A percentile compares a stretch with the other conserved stretches of the same genome.
These are phyloP conservation scores for Indicator indicator DNA, from an alignment of 2,113 vertebrate genomes.

Conservation along the genomic window DNA sequence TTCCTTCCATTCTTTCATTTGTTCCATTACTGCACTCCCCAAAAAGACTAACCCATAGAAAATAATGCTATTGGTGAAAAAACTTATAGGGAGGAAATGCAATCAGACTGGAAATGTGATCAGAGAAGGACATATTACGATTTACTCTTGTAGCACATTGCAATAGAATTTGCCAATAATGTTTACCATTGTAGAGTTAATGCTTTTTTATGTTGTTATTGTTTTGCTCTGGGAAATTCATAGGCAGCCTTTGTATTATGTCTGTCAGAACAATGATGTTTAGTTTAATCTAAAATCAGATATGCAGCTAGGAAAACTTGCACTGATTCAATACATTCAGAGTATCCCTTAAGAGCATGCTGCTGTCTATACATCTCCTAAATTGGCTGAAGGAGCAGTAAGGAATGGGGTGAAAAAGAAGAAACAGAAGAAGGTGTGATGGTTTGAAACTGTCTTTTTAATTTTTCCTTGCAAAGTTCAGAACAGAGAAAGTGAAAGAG, in stretches of 20 bases:
- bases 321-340: not conserved
- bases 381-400: not conserved
- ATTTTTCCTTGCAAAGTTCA: no score
- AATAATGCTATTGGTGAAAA: not conserved
- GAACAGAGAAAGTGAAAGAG: no score
- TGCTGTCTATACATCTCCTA: not conserved
- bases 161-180: not conserved
- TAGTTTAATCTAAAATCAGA: not conserved
- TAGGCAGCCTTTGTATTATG: not conserved
- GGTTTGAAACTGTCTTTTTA: no score
- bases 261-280: not conserved
- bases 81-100: not conserved
- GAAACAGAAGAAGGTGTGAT: not conserved
- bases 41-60: not conserved
- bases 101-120: not conserved
- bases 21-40: not conserved
- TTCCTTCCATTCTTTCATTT: not conserved
- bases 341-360: not conserved
- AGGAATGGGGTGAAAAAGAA: not conserved
- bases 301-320: not conserved
- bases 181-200: not conserved
- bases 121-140: not conserved
- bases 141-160: not conserved
- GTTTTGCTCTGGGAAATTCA: not conserved
- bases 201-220: not conserved